A percentile compares a stretch with the other conserved stretches of the same genome.
These are phyloP conservation scores for Lates calcarifer DNA, from an alignment of 2,113 vertebrate species.

Conservation along the genomic window DNA sequence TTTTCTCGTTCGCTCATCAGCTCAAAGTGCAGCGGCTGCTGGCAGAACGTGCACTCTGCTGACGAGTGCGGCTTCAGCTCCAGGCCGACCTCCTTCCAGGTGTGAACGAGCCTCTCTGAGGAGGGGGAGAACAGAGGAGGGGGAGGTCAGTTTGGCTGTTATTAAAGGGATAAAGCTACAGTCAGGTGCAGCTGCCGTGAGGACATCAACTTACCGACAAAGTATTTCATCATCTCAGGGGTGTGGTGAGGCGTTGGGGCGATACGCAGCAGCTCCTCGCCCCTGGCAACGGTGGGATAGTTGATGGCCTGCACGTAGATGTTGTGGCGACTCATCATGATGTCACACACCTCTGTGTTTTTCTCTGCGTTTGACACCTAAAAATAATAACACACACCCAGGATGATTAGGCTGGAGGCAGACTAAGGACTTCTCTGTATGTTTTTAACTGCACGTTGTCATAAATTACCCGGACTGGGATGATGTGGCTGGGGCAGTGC, in stretches of 20 bases:
- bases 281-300: slow-evolving; percentile 93
- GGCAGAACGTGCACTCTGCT: slow-evolving; percentile 94
- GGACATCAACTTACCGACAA: slow-evolving; percentile 87
- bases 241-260: slow-evolving; percentile 97
- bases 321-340: slow-evolving; percentile 94
- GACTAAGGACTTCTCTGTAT: background rate
- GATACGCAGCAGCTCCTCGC: slow-evolving; percentile 95
- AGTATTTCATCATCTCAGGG: slow-evolving; percentile 97
- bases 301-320: slow-evolving; percentile 99
- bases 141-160: background rate
- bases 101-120: slow-evolving; percentile 90
- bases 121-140: background rate
- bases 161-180: background rate
- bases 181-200: background rate
- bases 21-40: slow-evolving; percentile 95
- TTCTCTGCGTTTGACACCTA: slow-evolving; percentile 95
- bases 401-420: background rate
- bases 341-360: slow-evolving; percentile 93
- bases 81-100: slow-evolving; percentile 92
- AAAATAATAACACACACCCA: background rate
- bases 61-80: slow-evolving; percentile 91
- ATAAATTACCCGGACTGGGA: slow-evolving; percentile 90
- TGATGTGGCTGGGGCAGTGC: slow-evolving; percentile 98
- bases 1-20: slow-evolving; percentile 95
- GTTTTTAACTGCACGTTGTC: background rate